These are phyloP conservation scores for Aurelia aurita DNA, from an alignment of 30 jellyfish, hydroid and myxozoan species.

Conservation along the genomic window DNA sequence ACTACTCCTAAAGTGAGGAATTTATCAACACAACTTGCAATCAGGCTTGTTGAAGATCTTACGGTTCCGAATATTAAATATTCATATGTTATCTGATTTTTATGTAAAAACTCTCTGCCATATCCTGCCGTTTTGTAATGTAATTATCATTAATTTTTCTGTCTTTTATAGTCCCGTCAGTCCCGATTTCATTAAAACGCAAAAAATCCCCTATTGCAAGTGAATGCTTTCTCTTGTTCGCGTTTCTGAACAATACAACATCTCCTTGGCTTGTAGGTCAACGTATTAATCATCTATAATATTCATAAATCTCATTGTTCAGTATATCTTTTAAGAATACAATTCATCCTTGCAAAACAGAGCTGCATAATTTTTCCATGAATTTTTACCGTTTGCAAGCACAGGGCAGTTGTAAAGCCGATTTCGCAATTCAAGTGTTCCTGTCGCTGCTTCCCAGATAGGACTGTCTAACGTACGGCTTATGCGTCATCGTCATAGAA, in stretches of 20 bases:
- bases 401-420: too few relatives aligned
- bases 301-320: too few relatives aligned
- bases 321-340: too few relatives aligned
- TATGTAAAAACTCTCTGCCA: conserved; percentile 62
- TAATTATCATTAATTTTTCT: conserved; percentile 52
- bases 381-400: too few relatives aligned
- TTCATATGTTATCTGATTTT: conserved; percentile 50
- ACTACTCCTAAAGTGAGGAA: background rate
- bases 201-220: conserved; percentile 17
- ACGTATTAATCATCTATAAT: background rate
- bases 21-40: conserved; percentile 13
- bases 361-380: too few relatives aligned
- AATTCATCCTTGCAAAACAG: too few relatives aligned
- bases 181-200: conserved; percentile 42
- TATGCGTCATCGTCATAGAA: too few relatives aligned
- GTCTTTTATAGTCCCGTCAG: conserved; percentile 60
- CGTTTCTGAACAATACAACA: background rate
- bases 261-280: background rate
- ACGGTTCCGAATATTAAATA: conserved; percentile 65
- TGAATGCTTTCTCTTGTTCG: conserved; percentile 15
- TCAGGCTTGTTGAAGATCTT: conserved; percentile 32
- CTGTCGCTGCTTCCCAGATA: too few relatives aligned
- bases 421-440: too few relatives aligned
- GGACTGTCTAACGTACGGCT: too few relatives aligned
- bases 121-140: conserved; percentile 70